Base-by-base conservation (phyloP, 1,140 invertebrate genomes). In the Achroia grisella region DNA sequence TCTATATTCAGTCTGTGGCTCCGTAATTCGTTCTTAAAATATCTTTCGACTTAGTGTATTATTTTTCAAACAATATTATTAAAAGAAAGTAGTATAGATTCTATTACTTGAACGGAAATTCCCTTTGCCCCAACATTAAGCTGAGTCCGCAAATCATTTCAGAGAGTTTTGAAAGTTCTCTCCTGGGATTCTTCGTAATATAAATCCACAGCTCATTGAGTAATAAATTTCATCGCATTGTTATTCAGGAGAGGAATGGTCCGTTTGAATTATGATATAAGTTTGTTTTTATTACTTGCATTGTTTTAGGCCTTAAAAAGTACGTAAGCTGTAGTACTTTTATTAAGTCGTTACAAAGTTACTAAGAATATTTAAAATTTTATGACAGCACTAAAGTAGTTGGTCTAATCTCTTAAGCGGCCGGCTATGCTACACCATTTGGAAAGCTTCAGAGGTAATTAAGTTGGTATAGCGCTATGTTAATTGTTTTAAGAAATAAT, bases 401-500 rank as follows among this genome's bases (percentile, higher is more conserved):
- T 56, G 41, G 33, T 44, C 44, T 62, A 57, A 66, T 56, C 62
- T 23, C 39, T 13, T 37, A 17, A 42, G 41, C 39, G 43, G 50
- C 52, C 53, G 50, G 14, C 39, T 15, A 47, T 51, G 51, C 44
- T 60, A 62, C 52, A 44, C 49, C 49, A 33, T 50, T 58, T 39
- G 31, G 52, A 61, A 63, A 67, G 61, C 56, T 56, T 6, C 17
- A 23, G 17, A 23, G 17, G 17, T 23, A 23, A 23, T 23, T 23
- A 23, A 23, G 44, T 42, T 48, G 43, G 47, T 54, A 49, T 35
- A 50, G 39, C 40, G 46, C 42, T 45, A 39, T 31, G 51, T 48
- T 67, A 71, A 71, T 71, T 71, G 67, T 67, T 65, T 71, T 64
- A 64, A 71, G 63, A 56, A 67, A 71, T 44, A 51, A 23, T 23